Evolutionary conservation across 2,888 invertebrate species (phyloP), one percentile per base, ranked within the genome.

Genomic region (Balanococcus diminutus): DNA sequence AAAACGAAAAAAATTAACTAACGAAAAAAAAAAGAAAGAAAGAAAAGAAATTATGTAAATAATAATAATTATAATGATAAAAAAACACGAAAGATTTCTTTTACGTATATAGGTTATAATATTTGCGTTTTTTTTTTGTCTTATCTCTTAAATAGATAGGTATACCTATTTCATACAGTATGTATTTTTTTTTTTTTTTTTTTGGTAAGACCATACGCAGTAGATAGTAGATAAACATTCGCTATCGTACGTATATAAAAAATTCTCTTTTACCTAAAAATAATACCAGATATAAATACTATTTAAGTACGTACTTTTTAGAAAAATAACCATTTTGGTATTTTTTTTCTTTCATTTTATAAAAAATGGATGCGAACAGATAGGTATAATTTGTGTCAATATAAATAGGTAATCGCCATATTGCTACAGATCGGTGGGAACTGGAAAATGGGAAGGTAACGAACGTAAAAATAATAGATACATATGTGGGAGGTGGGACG

Each of bases 51-150:
- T 81, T 28, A 39, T 42, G 28, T 39, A 56, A 22, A 56, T 56
- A 51, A 51, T 81, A 56, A 19, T 83, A 83, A 83, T 83, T 22
- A 22, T 82, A 19, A 36, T 28, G 22, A 82, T 36, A 39, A 82
- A 83, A 82, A 79, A 79, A 79, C 36, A 79, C 83, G 83, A 83
- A 83, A 83, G 83, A 83, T 56, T 51, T 61, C 6, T 79, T 83
- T 83, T 83, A 83, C 83, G 83, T 83, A 83, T 83, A 83, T 83
- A 83, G 36, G 83, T 83, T 83, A 56, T 39, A 36, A 82, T 82
- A 82, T 46, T 11, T 28, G 81, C 42, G 22, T 82, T 51, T 32
- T n/a, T 79, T n/a, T 79, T 36, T 51, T 32, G 31, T 79, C 31
- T 79, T 36, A 79, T 28, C 4, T 14, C 42, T 14, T 46, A 46